Evolutionary conservation across 2,113 vertebrate species (phyloP).

Genomic region (Actinemys pallida): DNA sequence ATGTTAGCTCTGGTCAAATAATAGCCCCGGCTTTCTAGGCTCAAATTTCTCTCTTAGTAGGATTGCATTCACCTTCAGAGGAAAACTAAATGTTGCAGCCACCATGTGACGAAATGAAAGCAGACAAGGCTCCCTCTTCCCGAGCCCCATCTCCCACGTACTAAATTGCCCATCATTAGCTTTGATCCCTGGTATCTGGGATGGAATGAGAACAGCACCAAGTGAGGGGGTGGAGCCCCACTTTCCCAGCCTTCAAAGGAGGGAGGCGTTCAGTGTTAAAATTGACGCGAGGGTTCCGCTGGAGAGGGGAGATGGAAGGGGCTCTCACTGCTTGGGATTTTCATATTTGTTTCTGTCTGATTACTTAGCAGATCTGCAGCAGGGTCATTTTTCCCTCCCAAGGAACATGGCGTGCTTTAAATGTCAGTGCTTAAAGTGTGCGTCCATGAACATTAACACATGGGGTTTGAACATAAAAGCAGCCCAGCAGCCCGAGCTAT

Average conservation of each 20-base stretch:
- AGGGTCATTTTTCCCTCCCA: neutral
- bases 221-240: neutral
- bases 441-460: conserved; percentile 43
- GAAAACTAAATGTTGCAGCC: neutral
- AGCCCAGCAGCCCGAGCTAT: conserved; percentile 11
- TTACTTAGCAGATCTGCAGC: conserved; percentile 10
- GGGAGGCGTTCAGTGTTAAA: neutral
- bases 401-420: conserved; percentile 44
- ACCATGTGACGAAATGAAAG: neutral
- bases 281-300: neutral
- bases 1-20: neutral
- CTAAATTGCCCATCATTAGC: neutral
- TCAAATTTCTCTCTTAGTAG: neutral
- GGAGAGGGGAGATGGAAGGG: neutral
- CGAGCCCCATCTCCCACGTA: neutral
- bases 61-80: neutral
- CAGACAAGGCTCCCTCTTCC: neutral
- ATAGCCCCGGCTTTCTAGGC: neutral
- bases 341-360: conserved; percentile 15
- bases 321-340: neutral
- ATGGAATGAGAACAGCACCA: neutral
- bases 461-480: conserved; percentile 41
- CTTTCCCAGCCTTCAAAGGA: neutral
- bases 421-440: conserved; percentile 28
- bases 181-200: neutral